Evolutionary conservation across 2,797 vertebrate species (phyloP).

Genomic region (Uromys caudimaculatus): DNA sequence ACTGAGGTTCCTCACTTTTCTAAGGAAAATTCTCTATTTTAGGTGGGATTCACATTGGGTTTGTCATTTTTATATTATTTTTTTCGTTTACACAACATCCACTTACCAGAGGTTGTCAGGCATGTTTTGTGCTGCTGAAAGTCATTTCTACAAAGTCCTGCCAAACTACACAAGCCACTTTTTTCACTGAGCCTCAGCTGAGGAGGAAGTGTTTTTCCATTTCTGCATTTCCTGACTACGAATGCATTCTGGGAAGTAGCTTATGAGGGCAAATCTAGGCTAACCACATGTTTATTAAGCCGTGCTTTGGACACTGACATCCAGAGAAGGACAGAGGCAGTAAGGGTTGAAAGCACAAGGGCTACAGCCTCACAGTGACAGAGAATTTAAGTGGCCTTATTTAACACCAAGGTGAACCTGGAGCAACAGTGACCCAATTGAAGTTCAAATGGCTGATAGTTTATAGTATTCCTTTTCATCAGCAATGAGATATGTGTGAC

Average conservation of each 20-base stretch:
- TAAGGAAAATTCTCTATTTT: constrained; percentile 9
- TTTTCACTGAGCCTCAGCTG: background rate
- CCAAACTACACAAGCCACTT: background rate
- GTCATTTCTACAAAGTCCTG: background rate
- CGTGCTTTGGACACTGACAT: background rate
- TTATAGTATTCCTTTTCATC: background rate
- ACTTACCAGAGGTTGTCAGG: background rate
- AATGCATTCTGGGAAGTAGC: constrained; percentile 2
- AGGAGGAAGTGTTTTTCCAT: background rate
- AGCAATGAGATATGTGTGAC: background rate
- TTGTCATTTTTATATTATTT: constrained; percentile 1
- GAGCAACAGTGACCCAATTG: background rate
- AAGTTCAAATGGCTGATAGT: background rate
- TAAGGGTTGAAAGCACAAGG: background rate
- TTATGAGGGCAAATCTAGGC: background rate
- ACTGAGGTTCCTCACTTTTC: background rate
- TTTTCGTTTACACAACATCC: constrained; percentile 1
- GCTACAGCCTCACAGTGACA: background rate
- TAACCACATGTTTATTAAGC: background rate
- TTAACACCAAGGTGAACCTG: background rate
- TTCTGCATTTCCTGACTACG: background rate
- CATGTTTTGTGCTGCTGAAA: background rate
- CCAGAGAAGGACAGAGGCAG: background rate
- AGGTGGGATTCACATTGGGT: background rate
- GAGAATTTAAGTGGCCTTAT: background rate